These are phyloP conservation scores for Lepidurus apus DNA, from an alignment of 1,140 invertebrate genomes.

Conservation along the genomic window DNA sequence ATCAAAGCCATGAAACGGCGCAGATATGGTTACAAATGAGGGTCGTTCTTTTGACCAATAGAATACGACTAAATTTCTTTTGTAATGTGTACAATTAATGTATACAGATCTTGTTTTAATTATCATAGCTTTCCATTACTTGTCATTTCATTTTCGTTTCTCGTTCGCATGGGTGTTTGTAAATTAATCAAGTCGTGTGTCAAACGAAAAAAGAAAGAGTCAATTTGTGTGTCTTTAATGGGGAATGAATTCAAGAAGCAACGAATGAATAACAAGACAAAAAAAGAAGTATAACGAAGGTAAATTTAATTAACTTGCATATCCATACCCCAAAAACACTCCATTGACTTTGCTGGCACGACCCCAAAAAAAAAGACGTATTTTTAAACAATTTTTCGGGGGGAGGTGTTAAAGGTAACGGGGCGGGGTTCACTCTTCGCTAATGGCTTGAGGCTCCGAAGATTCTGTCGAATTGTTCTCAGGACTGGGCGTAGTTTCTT, in stretches of 20 bases:
- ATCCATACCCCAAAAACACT: neutral
- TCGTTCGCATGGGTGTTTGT: neutral
- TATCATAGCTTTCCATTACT: neutral
- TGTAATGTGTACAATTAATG: constrained; percentile 15
- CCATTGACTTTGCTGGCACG: neutral
- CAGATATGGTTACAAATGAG: no score
- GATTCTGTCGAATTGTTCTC: neutral
- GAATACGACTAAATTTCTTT: constrained; percentile 2
- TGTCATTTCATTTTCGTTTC: neutral
- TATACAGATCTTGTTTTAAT: neutral
- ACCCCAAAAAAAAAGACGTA: neutral
- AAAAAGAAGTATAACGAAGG: neutral
- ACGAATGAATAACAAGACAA: neutral
- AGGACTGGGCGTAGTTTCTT: neutral
- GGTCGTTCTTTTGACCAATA: neutral
- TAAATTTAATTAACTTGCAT: neutral
- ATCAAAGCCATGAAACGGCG: no score
- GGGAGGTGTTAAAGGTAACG: neutral
- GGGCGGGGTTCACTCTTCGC: neutral
- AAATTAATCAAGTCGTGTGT: neutral
- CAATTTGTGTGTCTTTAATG: neutral
- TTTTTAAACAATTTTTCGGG: neutral
- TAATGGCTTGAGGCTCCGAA: neutral
- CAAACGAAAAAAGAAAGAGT: neutral
- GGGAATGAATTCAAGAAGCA: neutral